Evolutionary conservation across 2,888 invertebrate genomes (phyloP).

Genomic region (Pristionchus japonicus): DNA sequence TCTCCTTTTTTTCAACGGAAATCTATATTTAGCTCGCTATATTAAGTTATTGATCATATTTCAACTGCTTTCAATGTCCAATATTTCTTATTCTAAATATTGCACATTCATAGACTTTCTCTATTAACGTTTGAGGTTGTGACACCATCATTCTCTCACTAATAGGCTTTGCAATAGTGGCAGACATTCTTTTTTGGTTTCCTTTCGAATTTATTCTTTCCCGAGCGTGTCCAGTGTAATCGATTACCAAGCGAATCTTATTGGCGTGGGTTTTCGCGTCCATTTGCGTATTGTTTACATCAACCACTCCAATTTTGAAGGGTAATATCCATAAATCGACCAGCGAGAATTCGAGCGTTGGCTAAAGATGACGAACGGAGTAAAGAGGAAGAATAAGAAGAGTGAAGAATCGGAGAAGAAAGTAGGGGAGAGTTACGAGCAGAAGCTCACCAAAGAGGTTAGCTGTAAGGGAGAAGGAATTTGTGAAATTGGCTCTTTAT

Average conservation of each 20-base stretch:
- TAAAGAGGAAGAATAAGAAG: conserved; percentile 34
- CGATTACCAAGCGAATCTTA: too few relatives aligned
- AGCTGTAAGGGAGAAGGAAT: too few relatives aligned
- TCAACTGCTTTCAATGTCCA: neutral
- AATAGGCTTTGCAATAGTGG: neutral
- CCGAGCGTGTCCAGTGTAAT: too few relatives aligned
- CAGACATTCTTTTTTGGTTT: too few relatives aligned
- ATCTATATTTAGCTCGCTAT: neutral
- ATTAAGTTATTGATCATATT: neutral
- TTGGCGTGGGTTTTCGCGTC: too few relatives aligned
- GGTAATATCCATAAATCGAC: neutral
- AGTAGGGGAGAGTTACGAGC: neutral
- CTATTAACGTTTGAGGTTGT: neutral
- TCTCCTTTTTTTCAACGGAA: neutral
- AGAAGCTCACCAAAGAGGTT: neutral
- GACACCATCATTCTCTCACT: neutral
- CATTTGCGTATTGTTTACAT: too few relatives aligned
- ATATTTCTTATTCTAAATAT: neutral
- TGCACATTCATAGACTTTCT: neutral
- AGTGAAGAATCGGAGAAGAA: conserved; percentile 17
- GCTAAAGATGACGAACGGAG: conserved; percentile 2
- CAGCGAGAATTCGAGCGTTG: neutral
- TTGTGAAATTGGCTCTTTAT: too few relatives aligned
- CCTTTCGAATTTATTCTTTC: too few relatives aligned
- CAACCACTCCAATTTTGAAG: neutral